Evolutionary conservation across 2,797 vertebrate genomes (phyloP).

Genomic region (Rhinichthys osculus): DNA sequence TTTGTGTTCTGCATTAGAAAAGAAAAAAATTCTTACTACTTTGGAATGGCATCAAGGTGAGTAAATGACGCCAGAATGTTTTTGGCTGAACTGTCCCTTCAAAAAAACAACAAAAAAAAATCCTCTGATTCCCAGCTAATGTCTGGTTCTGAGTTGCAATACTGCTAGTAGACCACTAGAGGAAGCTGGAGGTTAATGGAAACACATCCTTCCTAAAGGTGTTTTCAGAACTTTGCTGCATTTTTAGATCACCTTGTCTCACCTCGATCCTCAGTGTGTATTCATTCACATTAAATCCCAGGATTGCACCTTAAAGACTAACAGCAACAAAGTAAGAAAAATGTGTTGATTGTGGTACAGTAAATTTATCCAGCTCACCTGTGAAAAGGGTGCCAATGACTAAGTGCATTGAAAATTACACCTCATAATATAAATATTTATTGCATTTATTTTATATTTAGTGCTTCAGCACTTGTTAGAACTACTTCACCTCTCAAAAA

Average conservation of each 20-base stretch:
- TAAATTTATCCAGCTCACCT: slow-evolving; percentile 29
- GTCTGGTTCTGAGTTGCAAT: slow-evolving; percentile 23
- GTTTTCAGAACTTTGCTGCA: slow-evolving; percentile 10
- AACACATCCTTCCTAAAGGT: neutral
- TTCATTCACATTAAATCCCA: slow-evolving; percentile 7
- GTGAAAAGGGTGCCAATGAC: slow-evolving; percentile 25
- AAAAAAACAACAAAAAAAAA: neutral
- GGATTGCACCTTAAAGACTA: slow-evolving; percentile 4
- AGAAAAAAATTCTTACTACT: neutral
- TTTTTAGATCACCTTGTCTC: neutral
- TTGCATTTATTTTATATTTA: neutral
- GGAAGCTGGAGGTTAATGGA: slow-evolving; percentile 9
- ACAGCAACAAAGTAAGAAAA: slow-evolving; percentile 5
- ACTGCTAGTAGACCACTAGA: slow-evolving; percentile 40
- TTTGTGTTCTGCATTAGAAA: neutral
- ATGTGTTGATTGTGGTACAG: slow-evolving; percentile 35
- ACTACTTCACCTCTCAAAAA: neutral
- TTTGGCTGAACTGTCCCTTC: neutral
- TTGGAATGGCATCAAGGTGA: too few species aligned
- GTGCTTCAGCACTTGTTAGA: neutral
- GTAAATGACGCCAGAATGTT: neutral
- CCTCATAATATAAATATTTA: neutral
- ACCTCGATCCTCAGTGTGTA: neutral
- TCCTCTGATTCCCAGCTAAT: neutral
- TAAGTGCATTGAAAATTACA: slow-evolving; percentile 27